phyloP scores from a whole-genome alignment of 2,888 invertebrate genomes.

The Conomelus anceps region DNA sequence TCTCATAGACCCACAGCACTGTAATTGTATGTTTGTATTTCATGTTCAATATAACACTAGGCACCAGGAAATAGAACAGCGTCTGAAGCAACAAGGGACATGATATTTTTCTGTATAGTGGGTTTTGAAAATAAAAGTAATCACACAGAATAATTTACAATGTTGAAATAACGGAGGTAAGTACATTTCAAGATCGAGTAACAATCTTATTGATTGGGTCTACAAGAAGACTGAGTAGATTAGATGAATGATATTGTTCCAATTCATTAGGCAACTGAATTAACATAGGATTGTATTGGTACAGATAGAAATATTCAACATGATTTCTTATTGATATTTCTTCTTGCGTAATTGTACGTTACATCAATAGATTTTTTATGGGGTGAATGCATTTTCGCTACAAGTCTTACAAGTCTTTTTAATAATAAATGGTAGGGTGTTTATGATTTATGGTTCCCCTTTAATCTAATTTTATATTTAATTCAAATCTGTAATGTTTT shows the following conservation, averaged over 20 bases:
- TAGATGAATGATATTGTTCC: neutral
- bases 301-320: neutral
- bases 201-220: neutral
- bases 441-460: no score
- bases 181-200: no score
- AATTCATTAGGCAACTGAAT: neutral
- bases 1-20: neutral
- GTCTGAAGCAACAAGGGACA: neutral
- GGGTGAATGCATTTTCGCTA: neutral
- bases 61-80: neutral
- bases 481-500: no score
- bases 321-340: neutral
- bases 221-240: neutral
- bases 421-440: no score
- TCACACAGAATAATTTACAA: neutral
- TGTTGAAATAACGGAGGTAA: neutral
- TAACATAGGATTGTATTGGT: no score
- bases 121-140: neutral
- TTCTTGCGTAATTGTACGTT: neutral
- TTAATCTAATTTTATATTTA: no score
- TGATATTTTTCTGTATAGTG: neutral
- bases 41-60: neutral
- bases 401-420: no score
- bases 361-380: neutral
- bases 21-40: neutral